phyloP scores from a whole-genome alignment of 2,113 vertebrate genomes.

The Megalops atlanticus region DNA sequence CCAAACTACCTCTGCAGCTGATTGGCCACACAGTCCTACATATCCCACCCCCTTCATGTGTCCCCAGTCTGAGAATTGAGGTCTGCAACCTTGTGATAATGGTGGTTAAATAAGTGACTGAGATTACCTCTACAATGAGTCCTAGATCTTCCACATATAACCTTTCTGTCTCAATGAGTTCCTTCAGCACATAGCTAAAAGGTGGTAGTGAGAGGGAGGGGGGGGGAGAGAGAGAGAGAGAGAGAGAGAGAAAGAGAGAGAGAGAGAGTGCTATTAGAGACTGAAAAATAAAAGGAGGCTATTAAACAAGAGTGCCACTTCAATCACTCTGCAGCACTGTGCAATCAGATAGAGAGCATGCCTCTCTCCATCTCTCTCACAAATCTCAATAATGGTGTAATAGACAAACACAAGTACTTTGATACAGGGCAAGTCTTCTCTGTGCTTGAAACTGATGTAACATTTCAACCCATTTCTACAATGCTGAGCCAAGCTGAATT shows the following conservation, averaged over 20 bases:
- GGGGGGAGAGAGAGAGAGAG: constrained; percentile 35
- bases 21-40: background rate
- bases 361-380: background rate
- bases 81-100: background rate
- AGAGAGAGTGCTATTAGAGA: background rate
- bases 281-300: background rate
- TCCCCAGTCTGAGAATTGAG: background rate
- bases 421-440: no score
- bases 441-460: background rate
- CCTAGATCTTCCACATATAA: constrained; percentile 86
- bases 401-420: no score
- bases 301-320: background rate
- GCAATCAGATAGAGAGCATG: background rate
- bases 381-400: background rate
- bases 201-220: background rate
- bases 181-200: constrained; percentile 83
- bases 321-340: background rate
- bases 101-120: background rate
- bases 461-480: background rate
- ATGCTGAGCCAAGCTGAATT: background rate
- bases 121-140: constrained; percentile 85
- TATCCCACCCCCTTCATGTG: background rate
- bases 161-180: constrained; percentile 90
- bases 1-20: background rate
- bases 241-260: background rate